A percentile compares a stretch with the other conserved stretches of the same genome.
Conservation (phyloP, 2,113 vertebrate genomes). For the Paramormyrops kingsleyae region DNA sequence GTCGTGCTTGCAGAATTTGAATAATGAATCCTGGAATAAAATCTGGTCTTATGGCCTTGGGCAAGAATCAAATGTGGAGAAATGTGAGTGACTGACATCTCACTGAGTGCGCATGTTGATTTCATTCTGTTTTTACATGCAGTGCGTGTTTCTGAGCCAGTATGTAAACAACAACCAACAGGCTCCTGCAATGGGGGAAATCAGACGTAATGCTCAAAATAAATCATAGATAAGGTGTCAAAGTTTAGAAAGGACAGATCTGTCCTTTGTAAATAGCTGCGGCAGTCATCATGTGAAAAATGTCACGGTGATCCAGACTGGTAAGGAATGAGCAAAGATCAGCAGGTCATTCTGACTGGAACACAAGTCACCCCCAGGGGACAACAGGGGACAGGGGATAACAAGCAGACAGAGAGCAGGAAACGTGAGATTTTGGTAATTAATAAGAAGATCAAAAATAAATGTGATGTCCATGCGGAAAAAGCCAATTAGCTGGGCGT, state of each 20-base stretch:
- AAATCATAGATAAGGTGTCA: background rate
- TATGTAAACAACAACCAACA: background rate
- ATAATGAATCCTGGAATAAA: background rate
- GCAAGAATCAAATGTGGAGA: background rate
- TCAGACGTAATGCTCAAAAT: background rate
- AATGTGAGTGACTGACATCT: background rate
- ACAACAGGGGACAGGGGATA: background rate
- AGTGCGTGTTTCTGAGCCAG: background rate
- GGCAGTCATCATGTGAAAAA: background rate
- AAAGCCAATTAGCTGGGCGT: background rate
- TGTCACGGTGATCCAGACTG: background rate
- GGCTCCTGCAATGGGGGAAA: background rate
- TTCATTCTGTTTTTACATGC: background rate
- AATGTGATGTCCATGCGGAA: slow-evolving; percentile 29
- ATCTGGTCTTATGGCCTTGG: background rate
- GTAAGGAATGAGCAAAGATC: background rate
- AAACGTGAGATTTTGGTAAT: slow-evolving; percentile 51
- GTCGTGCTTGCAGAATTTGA: background rate
- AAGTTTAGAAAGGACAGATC: background rate
- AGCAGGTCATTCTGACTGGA: background rate
- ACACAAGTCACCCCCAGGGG: background rate
- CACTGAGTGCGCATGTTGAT: background rate
- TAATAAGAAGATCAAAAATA: slow-evolving; percentile 44
- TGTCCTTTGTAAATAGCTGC: background rate
- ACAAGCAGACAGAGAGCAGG: slow-evolving; percentile 27